Percentiles rank a stretch among this genome's conserved stretches.
These are phyloP conservation scores for Semotilus atromaculatus DNA, from an alignment of 2,797 vertebrate species.

Conservation along the genomic window DNA sequence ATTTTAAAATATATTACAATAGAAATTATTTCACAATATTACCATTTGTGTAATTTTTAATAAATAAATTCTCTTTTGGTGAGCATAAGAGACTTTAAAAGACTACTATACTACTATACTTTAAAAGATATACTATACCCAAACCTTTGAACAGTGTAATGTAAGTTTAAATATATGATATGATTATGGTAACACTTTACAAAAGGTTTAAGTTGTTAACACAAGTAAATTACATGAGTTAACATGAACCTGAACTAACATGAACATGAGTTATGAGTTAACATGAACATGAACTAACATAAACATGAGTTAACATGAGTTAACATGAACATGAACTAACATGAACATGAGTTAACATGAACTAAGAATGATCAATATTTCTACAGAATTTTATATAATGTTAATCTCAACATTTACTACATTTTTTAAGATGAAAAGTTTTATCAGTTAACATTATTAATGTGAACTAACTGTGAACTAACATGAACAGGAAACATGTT, in stretches of 20 bases:
- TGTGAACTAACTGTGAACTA: not conserved
- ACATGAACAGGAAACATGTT: not conserved
- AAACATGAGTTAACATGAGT: no score
- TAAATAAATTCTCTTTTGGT: not conserved
- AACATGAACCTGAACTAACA: no score
- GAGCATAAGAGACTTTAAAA: not conserved
- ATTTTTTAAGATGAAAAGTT: no score
- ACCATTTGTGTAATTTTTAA: not conserved
- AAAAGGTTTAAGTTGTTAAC: not conserved
- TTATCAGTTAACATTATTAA: not conserved
- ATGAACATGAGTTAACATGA: no score
- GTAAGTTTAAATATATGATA: not conserved
- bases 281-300: no score
- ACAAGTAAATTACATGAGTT: not conserved
- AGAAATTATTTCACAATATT: not conserved
- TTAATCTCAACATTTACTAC: no score
- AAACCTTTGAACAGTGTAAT: not conserved
- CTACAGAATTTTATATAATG: no score
- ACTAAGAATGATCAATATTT: no score
- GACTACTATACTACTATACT: no score
- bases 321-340: no score
- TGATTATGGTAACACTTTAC: not conserved
- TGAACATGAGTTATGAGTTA: no score
- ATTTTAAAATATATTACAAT: not conserved
- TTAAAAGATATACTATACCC: not conserved